Conservation (phyloP, 2,797 vertebrate species). For the Gallinago stenura region DNA sequence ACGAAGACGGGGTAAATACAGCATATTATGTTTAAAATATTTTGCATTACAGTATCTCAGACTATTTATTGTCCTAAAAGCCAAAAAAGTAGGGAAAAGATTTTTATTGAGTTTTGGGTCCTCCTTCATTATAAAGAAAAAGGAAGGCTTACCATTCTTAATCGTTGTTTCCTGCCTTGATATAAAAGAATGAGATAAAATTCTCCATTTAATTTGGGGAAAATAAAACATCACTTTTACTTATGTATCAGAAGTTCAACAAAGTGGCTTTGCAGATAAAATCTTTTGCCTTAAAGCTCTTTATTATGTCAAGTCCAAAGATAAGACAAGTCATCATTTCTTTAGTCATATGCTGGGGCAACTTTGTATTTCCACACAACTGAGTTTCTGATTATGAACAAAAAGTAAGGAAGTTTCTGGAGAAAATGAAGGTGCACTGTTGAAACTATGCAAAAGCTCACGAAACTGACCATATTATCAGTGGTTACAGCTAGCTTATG, state of each 20-base stretch:
- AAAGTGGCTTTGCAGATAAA: neutral
- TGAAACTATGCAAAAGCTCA: slow-evolving; percentile 27
- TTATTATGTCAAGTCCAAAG: neutral
- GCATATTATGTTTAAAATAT: neutral
- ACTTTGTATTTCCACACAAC: neutral
- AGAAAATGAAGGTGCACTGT: neutral
- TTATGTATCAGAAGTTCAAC: neutral
- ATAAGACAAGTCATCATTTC: neutral
- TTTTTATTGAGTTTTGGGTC: neutral
- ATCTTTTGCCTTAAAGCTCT: neutral
- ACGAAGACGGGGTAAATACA: neutral
- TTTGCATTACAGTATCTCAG: neutral
- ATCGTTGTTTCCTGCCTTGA: neutral
- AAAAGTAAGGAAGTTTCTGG: neutral
- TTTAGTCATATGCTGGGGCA: neutral
- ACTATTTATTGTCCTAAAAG: neutral
- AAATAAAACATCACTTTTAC: neutral
- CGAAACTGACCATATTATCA: neutral
- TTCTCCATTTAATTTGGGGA: neutral
- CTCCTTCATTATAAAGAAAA: neutral
- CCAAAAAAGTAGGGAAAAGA: neutral
- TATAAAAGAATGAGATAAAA: neutral
- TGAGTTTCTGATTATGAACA: neutral
- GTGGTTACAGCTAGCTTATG: neutral
- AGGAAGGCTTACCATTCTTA: neutral